These are phyloP conservation scores for Ondatra zibethicus DNA, from an alignment of 2,113 vertebrate species.

Conservation along the genomic window DNA sequence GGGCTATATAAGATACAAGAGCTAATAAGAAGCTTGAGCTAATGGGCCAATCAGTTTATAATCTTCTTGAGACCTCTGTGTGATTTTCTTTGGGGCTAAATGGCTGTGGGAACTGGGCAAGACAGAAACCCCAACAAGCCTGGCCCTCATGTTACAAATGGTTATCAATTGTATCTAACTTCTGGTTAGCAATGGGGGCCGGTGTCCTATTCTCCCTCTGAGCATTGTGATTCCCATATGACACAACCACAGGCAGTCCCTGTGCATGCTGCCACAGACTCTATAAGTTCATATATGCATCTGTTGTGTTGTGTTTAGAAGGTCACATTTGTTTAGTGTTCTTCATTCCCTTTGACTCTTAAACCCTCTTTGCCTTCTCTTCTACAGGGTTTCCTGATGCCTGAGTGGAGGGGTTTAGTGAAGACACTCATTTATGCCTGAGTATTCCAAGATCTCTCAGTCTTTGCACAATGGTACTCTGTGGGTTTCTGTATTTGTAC, in stretches of 20 bases:
- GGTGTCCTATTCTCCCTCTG: background rate
- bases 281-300: background rate
- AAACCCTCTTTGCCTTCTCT: background rate
- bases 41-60: no score
- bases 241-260: background rate
- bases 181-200: background rate
- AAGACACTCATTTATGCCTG: background rate
- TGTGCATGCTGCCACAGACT: background rate
- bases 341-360: background rate
- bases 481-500: background rate
- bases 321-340: background rate
- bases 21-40: no score
- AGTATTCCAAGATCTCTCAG: background rate
- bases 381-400: background rate
- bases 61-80: no score
- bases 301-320: background rate
- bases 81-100: no score
- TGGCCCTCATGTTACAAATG: no score
- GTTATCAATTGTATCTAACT: background rate
- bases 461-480: background rate
- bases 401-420: background rate
- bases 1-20: no score
- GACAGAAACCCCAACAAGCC: no score
- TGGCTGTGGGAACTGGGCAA: no score
- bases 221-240: background rate